Evolutionary conservation across 1,140 invertebrate species (phyloP), one percentile per base, ranked within the genome.

Genomic region (Augochlora pura): DNA sequence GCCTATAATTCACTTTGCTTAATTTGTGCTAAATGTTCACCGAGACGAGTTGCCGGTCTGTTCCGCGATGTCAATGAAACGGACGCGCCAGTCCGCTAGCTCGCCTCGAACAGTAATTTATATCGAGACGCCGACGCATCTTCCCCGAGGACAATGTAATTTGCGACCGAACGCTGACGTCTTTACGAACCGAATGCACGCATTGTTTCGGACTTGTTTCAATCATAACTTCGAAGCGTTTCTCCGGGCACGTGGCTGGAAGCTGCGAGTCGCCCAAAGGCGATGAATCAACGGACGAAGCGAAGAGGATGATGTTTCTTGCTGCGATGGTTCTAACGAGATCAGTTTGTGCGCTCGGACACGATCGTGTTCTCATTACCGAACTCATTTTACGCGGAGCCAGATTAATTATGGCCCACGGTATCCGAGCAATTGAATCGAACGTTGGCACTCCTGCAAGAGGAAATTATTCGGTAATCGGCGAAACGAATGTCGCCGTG

Each of bases 151-250:
- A 83, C 83, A 67, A 80, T 75, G 75, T 88, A 86, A 89, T 89
- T 87, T 89, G 85, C 84, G 82, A 86, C 80, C 81, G 82, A 81
- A 70, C 78, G 86, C 87, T 88, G 87, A 89, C 88, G 84, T 88
- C 87, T 88, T 89, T 87, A 88, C 88, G 85, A 78, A 87, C 83
- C 83, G 32, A 46, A 86, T 85, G 86, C 85, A 84, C 82, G 73
- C 85, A 85, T 82, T 80, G 63, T 64, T 64, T 18, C 32, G 10
- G 32, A 14, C 18, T 21, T 14, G 21, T 8, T 64, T 21, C 27
- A 38, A 42, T 18, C 59, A 42, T 71, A 54, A 32, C 46, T 39
- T 14, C n/a, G n/a, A n/a, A n/a, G 63, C 16, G 63, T 64, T 64
- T 64, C 18, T 39, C n/a, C 32, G 14, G 38, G 16, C 32, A 4